phyloP scores from a whole-genome alignment of 1,140 invertebrate species.

The Trichonephila inaurata region DNA sequence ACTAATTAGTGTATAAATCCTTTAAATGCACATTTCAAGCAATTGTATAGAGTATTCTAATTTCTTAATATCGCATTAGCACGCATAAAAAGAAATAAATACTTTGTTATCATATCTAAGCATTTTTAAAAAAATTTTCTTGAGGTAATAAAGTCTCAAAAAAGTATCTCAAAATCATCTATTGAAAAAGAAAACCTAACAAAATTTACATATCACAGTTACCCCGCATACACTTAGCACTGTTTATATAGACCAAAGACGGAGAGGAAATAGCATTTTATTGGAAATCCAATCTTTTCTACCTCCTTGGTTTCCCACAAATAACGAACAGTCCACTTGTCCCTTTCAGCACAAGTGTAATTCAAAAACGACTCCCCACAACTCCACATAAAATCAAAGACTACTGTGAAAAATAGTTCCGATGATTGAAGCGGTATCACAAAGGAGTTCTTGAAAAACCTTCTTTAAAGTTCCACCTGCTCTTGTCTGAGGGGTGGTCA shows the following conservation, averaged over 20 bases:
- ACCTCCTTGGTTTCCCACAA: not conserved
- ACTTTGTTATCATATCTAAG: no score
- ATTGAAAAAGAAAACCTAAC: no score
- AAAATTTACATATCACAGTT: not conserved
- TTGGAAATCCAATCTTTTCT: not conserved
- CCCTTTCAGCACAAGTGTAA: not conserved
- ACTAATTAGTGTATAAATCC: no score
- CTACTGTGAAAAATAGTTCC: not conserved
- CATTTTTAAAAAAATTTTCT: no score
- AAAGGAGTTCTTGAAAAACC: not conserved
- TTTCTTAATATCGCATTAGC: no score
- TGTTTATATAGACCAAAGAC: not conserved
- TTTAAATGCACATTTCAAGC: no score
- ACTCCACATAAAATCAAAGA: not conserved
- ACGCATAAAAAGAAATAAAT: no score
- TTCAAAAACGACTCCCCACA: not conserved
- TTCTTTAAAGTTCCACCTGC: constrained; percentile 12
- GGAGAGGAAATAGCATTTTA: not conserved
- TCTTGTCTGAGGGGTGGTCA: constrained; percentile 8
- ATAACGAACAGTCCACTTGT: not conserved
- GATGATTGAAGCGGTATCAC: not conserved
- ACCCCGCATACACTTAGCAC: not conserved
- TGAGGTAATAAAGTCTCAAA: no score
- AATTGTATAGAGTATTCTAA: no score
- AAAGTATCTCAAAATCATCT: no score